A percentile compares a stretch with the other conserved stretches of the same genome.
Conservation (phyloP, 2,797 vertebrate genomes). For the Salarias fasciatus region DNA sequence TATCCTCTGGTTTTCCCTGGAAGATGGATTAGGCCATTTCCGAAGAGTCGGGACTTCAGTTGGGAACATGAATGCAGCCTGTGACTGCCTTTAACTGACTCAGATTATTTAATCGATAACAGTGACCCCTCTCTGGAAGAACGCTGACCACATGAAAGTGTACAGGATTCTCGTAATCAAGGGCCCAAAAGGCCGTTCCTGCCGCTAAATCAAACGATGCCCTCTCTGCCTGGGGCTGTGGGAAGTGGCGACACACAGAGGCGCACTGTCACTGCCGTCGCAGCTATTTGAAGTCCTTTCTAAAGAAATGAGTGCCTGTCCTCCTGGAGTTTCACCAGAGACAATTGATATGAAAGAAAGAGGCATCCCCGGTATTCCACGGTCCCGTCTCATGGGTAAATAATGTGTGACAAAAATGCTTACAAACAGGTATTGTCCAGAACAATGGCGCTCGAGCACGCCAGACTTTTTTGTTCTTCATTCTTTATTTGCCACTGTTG, state of each 20-base stretch:
- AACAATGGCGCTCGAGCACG: constrained; percentile 24
- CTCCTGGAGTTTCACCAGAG: constrained; percentile 54
- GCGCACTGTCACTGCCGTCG: constrained; percentile 55
- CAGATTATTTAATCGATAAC: constrained; percentile 83
- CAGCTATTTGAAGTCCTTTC: constrained; percentile 49
- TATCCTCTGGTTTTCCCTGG: constrained; percentile 69
- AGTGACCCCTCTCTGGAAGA: constrained; percentile 75
- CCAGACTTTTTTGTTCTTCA: constrained; percentile 32
- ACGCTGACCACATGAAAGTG: constrained; percentile 83
- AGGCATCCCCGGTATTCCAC: constrained; percentile 42
- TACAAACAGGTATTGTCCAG: constrained; percentile 30
- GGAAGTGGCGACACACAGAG: constrained; percentile 60
- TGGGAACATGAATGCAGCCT: constrained; percentile 74
- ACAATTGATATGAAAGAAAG: constrained; percentile 41
- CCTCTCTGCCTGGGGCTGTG: constrained; percentile 64
- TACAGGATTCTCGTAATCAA: constrained; percentile 66
- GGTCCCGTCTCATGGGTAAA: constrained; percentile 40
- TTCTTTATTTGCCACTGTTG: constrained; percentile 5
- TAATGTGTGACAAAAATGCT: constrained; percentile 7
- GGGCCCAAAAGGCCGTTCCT: constrained; percentile 72
- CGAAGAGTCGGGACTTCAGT: constrained; percentile 62
- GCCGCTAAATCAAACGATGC: constrained; percentile 70
- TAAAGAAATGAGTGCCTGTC: constrained; percentile 48
- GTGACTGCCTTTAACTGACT: constrained; percentile 74
- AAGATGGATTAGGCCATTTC: constrained; percentile 83